These are phyloP conservation scores for Lycorma delicatula DNA, from an alignment of 1,140 invertebrate genomes.

Conservation along the genomic window DNA sequence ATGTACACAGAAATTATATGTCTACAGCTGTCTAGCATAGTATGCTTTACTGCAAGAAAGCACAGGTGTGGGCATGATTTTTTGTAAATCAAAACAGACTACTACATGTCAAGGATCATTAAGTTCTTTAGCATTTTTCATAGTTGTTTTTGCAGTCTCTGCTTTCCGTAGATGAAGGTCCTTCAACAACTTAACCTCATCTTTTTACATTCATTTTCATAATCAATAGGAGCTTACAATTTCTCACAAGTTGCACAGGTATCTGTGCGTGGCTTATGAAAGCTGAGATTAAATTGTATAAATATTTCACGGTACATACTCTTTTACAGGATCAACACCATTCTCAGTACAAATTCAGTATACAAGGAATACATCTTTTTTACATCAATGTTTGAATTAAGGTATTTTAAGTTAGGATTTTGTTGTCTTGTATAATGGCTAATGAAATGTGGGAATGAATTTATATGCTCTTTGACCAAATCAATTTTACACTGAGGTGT, in stretches of 20 bases:
- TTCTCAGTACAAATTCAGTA: neutral
- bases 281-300: neutral
- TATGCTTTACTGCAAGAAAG: no score
- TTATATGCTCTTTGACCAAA: neutral
- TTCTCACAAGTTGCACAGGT: no score
- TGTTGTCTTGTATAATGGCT: neutral
- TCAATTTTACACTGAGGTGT: neutral
- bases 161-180: neutral
- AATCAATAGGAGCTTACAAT: neutral
- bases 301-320: neutral
- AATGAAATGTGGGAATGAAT: neutral
- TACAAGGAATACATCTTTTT: neutral
- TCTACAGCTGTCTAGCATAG: neutral
- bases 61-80: neutral
- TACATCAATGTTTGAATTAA: no score
- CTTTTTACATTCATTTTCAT: neutral
- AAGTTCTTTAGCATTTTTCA: neutral
- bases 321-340: neutral
- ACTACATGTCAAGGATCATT: neutral
- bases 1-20: neutral
- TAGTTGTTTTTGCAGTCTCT: neutral
- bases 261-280: neutral
- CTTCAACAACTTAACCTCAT: neutral
- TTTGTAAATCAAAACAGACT: neutral
- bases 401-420: neutral